Conservation (phyloP, 1,140 invertebrate species). For the Hermetia illucens region DNA sequence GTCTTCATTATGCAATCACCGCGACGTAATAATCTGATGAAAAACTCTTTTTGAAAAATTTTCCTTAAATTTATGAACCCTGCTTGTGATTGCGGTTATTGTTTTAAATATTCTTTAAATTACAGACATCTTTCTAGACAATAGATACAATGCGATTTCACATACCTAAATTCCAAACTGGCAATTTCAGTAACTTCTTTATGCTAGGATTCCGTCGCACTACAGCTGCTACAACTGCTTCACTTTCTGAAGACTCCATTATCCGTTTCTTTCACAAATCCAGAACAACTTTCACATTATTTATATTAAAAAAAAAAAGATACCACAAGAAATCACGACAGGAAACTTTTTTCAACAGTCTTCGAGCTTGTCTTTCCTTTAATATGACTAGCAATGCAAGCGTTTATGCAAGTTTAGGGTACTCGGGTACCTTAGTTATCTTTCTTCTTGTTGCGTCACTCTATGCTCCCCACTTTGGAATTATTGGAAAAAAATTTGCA, state of each 20-base stretch:
- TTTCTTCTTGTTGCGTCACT: no score
- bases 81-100: no score
- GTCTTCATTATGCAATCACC: no score
- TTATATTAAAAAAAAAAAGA: neutral
- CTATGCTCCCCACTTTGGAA: no score
- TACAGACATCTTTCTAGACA: slow-evolving; percentile 1
- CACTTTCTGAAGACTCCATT: slow-evolving; percentile 1
- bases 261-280: neutral
- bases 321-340: neutral
- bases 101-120: slow-evolving; percentile 1
- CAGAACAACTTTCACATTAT: neutral
- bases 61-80: neutral
- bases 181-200: slow-evolving; percentile 43
- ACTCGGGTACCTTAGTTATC: no score
- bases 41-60: slow-evolving; percentile 1
- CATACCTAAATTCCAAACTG: slow-evolving; percentile 38
- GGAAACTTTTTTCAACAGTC: no score
- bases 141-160: neutral
- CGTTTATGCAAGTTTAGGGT: no score
- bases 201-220: slow-evolving; percentile 40
- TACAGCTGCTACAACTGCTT: slow-evolving; percentile 23
- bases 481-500: no score
- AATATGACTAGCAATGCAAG: no score
- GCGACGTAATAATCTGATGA: no score
- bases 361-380: no score